A percentile compares a stretch with the other conserved stretches of the same genome.
Conservation (phyloP, 2,113 vertebrate species). For the Corythoichthys intestinalis region DNA sequence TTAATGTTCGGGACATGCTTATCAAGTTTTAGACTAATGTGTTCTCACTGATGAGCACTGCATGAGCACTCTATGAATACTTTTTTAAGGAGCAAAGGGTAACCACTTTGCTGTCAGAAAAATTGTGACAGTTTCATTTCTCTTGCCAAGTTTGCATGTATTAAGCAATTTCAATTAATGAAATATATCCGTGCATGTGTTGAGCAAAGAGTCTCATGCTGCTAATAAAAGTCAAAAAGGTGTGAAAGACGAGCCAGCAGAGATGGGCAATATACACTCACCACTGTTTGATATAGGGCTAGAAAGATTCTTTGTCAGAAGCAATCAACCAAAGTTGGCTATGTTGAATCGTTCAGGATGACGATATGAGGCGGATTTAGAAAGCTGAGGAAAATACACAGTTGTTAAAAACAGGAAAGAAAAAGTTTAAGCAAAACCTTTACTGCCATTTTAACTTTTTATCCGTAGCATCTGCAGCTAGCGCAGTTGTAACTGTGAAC, state of each 20-base stretch:
- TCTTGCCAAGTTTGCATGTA: constrained; percentile 23
- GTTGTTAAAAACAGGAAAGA: neutral
- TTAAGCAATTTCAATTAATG: constrained; percentile 24
- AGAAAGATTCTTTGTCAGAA: neutral
- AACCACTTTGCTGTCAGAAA: constrained; percentile 23
- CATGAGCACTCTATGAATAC: neutral
- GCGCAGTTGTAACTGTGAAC: no score
- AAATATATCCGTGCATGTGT: constrained; percentile 37
- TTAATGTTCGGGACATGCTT: constrained; percentile 24
- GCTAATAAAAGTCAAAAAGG: constrained; percentile 50
- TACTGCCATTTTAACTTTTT: no score
- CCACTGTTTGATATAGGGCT: neutral
- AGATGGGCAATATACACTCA: neutral
- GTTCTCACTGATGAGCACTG: constrained; percentile 16
- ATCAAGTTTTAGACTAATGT: constrained; percentile 30
- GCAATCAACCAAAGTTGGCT: constrained; percentile 4
- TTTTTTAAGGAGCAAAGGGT: constrained; percentile 21
- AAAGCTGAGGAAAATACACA: neutral
- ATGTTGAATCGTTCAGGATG: neutral
- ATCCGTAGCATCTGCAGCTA: no score
- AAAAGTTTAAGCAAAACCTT: no score
- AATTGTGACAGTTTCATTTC: constrained; percentile 30
- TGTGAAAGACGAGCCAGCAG: constrained; percentile 27
- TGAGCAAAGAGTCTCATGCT: constrained; percentile 40
- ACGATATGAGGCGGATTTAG: neutral